A percentile compares a stretch with the other conserved stretches of the same genome.
Conservation (phyloP, 1,140 invertebrate species). For the Penaeus vannamei region DNA sequence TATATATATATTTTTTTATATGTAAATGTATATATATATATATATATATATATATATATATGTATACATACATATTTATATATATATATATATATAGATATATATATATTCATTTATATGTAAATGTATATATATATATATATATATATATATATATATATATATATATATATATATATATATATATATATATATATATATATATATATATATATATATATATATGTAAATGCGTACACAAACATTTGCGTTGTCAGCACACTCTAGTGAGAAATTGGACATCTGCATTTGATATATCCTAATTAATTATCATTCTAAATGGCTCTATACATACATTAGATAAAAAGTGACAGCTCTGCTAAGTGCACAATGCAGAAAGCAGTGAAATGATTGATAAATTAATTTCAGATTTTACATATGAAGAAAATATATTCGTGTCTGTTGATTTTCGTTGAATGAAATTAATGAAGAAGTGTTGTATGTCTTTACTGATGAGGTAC, state of each 20-base stretch:
- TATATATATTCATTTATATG: constrained; percentile 27
- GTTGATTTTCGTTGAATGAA: not conserved
- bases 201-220: constrained; percentile 41
- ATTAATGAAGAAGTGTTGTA: not conserved
- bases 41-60: not conserved
- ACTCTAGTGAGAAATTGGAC: too few species aligned
- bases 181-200: constrained; percentile 41
- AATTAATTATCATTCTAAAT: too few species aligned
- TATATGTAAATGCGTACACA: constrained; percentile 17
- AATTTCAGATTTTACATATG: too few species aligned
- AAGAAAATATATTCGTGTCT: not conserved
- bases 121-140: constrained; percentile 27
- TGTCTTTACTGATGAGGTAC: too few species aligned
- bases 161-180: constrained; percentile 28
- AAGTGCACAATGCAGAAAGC: too few species aligned
- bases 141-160: constrained; percentile 30
- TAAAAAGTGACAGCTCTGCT: too few species aligned
- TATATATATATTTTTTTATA: too few species aligned
- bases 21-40: too few species aligned
- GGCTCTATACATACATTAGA: too few species aligned
- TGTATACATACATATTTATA: not conserved
- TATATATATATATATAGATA: constrained; percentile 25
- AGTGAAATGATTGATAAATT: too few species aligned
- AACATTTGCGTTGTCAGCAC: not conserved
- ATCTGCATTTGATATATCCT: too few species aligned